Evolutionary conservation across 2,888 invertebrate species (phyloP), one percentile per base, ranked within the genome.

Genomic region (Platycnemis pennipes): DNA sequence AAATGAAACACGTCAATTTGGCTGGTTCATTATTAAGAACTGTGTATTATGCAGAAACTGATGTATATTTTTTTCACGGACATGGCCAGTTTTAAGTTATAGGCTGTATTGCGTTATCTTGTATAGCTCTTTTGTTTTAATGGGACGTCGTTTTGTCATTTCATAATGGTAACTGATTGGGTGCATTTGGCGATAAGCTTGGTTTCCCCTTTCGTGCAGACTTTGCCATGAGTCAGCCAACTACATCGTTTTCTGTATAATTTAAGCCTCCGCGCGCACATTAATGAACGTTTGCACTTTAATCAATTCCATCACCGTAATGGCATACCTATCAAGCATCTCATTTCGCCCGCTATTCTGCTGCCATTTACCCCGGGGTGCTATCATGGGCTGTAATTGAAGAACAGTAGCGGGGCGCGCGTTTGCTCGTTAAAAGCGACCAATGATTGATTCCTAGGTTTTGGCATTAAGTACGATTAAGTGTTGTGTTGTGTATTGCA

Each of bases 261-360:
- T 77, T 31, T 37, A 77, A 77, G 77, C 77, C 77, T 37, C 37
- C 37, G 77, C 37, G 77, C 77, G 37, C 31, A 19, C 26, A 37
- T 77, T 77, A 77, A 77, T 77, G 77, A 77, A 26, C 37, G 37
- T 77, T 77, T 77, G 77, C 37, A 37, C 77, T 77, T 77, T 77
- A 77, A 77, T 77, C 77, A 77, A 77, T 37, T 77, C 77, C 77
- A 77, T 77, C 77, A 37, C 37, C 77, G 77, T 37, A 77, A 77
- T 77, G 37, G 77, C 37, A 37, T 77, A 77, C 37, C 77, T 77
- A 77, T 77, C 77, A 37, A 37, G 77, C 37, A 77, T 77, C 77
- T 77, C 77, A 77, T 77, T 77, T 77, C 37, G 77, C 37, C 31
- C 37, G 37, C 37, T 77, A 77, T 37, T 77, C 37, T 37, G 77